phyloP scores from a whole-genome alignment of 1,140 invertebrate genomes.

The Kradibia gibbosae region DNA sequence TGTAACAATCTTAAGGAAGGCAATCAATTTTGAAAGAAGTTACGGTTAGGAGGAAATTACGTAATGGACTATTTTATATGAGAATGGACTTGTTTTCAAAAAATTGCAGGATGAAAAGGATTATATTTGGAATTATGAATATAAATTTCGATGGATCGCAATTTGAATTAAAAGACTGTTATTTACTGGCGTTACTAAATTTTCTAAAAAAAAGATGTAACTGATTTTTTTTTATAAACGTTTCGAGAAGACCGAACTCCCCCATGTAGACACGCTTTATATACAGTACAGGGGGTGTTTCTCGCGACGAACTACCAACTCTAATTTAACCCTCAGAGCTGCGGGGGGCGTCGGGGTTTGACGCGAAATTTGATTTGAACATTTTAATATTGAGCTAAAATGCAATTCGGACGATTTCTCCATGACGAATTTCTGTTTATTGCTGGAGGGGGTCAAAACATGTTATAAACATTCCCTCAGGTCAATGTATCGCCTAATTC shows the following conservation, averaged over 20 bases:
- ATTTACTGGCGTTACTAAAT: neutral
- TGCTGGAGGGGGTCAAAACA: constrained; percentile 16
- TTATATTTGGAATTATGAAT: neutral
- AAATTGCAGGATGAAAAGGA: neutral
- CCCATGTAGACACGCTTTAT: constrained; percentile 29
- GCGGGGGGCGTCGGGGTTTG: constrained; percentile 22
- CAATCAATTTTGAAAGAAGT: neutral
- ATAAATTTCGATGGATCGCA: neutral
- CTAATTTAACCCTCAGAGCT: constrained; percentile 45
- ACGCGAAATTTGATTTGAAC: constrained; percentile 50
- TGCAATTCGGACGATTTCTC: constrained; percentile 43
- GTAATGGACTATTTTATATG: neutral
- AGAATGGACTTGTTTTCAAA: neutral
- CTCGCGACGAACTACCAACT: constrained; percentile 40
- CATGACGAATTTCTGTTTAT: constrained; percentile 42
- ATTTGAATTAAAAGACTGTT: constrained; percentile 6
- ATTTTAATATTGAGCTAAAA: constrained; percentile 51
- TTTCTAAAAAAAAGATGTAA: constrained; percentile 31
- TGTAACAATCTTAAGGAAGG: neutral
- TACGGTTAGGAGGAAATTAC: neutral
- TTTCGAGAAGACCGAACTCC: neutral
- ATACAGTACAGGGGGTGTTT: constrained; percentile 22
- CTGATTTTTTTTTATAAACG: constrained; percentile 38
- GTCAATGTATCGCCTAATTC: constrained; percentile 23
- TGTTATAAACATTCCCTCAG: constrained; percentile 40